Percentiles rank a stretch among this genome's conserved stretches.
phyloP scores from a whole-genome alignment of 2,113 vertebrate species.

The Nothoprocta perdicaria region DNA sequence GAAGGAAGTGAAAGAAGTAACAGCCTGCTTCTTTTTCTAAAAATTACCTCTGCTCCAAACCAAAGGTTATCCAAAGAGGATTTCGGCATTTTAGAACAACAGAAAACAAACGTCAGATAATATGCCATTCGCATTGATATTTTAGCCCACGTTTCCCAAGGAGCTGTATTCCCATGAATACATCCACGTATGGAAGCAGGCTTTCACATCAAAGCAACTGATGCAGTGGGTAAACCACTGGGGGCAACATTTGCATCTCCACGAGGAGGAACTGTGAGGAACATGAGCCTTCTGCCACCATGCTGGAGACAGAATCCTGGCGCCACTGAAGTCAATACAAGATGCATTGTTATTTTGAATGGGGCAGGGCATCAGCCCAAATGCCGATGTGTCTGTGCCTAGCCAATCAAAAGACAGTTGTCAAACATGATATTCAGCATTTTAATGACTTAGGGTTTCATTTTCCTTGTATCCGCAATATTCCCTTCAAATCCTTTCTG shows the following conservation, averaged over 20 bases:
- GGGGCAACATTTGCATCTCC: background rate
- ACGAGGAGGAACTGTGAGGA: background rate
- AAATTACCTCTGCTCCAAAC: background rate
- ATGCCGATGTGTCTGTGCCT: background rate
- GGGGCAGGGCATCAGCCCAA: background rate
- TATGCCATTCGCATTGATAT: background rate
- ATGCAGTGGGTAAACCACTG: background rate
- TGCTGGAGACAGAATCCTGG: background rate
- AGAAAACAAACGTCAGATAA: background rate
- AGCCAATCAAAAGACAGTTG: background rate
- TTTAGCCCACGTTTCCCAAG: background rate
- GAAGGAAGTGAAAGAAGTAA: background rate
- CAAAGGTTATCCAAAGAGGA: background rate
- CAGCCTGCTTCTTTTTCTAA: background rate
- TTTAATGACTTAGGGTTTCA: background rate
- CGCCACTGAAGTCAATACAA: background rate
- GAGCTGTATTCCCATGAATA: background rate
- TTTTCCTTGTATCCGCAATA: background rate
- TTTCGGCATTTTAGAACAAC: background rate
- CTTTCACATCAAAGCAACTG: background rate
- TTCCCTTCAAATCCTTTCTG: background rate
- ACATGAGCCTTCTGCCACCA: background rate
- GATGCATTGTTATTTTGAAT: background rate
- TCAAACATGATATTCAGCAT: background rate
- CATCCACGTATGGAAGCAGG: background rate